These are phyloP conservation scores for Oceanodroma tethys DNA, from an alignment of 2,113 vertebrate genomes.

Conservation along the genomic window DNA sequence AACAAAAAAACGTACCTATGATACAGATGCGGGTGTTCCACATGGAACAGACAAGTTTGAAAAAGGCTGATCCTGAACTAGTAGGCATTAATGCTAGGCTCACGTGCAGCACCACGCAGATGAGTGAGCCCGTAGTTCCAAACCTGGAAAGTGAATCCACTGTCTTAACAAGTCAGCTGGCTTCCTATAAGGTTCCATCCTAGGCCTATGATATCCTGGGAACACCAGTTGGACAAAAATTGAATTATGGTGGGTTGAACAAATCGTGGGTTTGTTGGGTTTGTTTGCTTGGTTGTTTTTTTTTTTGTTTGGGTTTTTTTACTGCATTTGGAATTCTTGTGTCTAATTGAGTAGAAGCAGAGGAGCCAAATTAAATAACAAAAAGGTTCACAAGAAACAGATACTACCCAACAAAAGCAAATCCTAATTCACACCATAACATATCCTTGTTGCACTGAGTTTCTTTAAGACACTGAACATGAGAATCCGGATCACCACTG, in stretches of 20 bases:
- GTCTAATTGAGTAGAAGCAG: background rate
- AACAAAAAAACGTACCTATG: background rate
- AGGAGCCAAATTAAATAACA: background rate
- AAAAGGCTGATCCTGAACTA: background rate
- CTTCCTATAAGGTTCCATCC: background rate
- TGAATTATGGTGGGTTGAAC: background rate
- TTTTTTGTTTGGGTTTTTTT: accelerated
- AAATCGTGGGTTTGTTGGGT: background rate
- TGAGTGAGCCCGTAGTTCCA: background rate
- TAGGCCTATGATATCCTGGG: background rate
- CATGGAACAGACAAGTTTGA: background rate
- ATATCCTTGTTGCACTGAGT: background rate
- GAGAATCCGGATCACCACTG: background rate
- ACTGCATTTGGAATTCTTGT: background rate
- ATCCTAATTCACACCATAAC: background rate
- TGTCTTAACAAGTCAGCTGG: background rate
- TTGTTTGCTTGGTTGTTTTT: too few species aligned
- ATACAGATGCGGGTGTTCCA: background rate
- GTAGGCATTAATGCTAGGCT: background rate
- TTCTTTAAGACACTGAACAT: background rate
- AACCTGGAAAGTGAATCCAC: background rate
- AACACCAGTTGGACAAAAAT: background rate
- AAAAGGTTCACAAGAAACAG: background rate
- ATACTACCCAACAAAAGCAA: background rate
- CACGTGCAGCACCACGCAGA: background rate